Evolutionary conservation across 2,797 vertebrate species (phyloP).

Genomic region (Ambastaia sidthimunki): DNA sequence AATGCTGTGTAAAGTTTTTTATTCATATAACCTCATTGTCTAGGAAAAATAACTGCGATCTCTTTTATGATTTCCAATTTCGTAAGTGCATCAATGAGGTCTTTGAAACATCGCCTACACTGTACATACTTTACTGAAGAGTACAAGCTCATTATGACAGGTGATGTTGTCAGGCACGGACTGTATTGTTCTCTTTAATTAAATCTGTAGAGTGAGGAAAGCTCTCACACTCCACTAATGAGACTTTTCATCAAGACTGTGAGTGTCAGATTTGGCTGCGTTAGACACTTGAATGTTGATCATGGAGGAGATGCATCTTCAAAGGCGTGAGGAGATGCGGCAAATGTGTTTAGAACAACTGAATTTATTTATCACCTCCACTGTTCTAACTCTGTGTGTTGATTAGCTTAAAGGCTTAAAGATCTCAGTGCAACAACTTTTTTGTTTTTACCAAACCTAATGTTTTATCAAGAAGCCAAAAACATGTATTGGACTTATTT

Average conservation of each 20-base stretch:
- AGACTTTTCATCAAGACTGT: conserved; percentile 57
- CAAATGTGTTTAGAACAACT: neutral
- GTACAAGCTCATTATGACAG: conserved; percentile 37
- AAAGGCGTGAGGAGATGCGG: neutral
- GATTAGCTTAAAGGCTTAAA: neutral
- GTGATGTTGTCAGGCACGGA: conserved; percentile 56
- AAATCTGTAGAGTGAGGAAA: conserved; percentile 46
- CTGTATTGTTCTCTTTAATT: conserved; percentile 61
- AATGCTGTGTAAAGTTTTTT: too few species aligned
- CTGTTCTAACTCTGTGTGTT: neutral
- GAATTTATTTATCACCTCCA: conserved; percentile 2
- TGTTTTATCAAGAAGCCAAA: neutral
- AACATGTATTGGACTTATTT: neutral
- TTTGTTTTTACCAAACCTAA: neutral
- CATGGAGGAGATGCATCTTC: neutral
- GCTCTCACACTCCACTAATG: conserved; percentile 55
- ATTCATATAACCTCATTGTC: neutral
- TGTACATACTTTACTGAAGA: conserved; percentile 27
- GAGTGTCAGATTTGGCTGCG: conserved; percentile 26
- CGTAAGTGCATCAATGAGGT: neutral
- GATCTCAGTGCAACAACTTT: neutral
- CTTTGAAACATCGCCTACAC: conserved; percentile 39
- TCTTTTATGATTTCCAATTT: neutral
- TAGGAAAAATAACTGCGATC: neutral
- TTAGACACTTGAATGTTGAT: conserved; percentile 23